Evolutionary conservation across 2,797 vertebrate genomes (phyloP).

Genomic region (Coregonus sp.): DNA sequence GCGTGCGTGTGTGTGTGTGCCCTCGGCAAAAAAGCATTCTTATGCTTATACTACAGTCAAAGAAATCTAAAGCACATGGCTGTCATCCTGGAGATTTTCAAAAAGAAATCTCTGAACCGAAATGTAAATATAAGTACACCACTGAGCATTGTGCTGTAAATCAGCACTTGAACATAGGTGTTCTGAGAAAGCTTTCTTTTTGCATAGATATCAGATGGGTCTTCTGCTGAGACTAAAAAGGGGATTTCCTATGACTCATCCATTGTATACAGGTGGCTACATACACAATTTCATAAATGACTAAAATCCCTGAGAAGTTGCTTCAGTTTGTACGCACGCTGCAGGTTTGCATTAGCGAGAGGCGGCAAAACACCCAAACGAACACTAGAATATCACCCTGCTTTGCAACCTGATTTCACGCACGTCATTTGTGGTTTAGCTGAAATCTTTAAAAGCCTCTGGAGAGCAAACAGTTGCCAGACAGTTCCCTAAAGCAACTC

Average conservation of each 20-base stretch:
- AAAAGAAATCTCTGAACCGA: no score
- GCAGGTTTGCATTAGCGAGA: not conserved
- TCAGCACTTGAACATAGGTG: no score
- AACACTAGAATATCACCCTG: not conserved
- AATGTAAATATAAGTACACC: no score
- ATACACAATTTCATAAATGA: not conserved
- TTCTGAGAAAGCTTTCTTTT: no score
- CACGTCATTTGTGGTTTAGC: constrained; percentile 53
- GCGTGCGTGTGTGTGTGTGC: not conserved
- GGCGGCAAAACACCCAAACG: not conserved
- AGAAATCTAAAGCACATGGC: not conserved
- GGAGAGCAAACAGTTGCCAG: constrained; percentile 11
- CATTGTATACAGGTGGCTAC: not conserved
- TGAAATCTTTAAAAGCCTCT: constrained; percentile 43
- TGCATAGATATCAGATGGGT: no score
- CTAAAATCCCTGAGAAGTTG: not conserved
- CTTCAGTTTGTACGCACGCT: not conserved
- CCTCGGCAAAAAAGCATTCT: not conserved
- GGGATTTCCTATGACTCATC: not conserved
- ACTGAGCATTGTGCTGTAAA: no score
- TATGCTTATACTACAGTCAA: not conserved
- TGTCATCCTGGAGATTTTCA: no score
- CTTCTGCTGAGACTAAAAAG: not conserved
- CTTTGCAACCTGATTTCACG: not conserved
- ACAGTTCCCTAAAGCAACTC: constrained; percentile 4